Base-by-base conservation (phyloP, 1,140 invertebrate genomes). In the Pseudoatta argentina region DNA sequence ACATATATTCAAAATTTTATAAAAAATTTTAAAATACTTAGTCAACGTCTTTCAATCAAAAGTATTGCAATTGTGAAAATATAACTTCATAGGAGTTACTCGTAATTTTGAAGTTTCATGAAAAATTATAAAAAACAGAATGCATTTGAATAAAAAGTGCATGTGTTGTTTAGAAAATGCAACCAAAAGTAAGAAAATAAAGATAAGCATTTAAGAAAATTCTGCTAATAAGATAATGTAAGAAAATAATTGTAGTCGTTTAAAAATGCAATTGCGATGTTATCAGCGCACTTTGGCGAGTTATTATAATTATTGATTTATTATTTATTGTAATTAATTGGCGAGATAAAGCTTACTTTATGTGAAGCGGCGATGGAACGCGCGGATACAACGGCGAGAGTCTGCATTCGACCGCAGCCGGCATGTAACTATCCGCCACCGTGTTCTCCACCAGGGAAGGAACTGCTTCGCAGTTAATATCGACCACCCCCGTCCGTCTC, bases 371-470 rank as follows among this genome's bases (percentile, higher is more conserved):
- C 8, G 14, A 63, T 82, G 21, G 10, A 63, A 71, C 66, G 69
- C 7, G 39, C 30, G 48, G 39, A 51, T 39, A 8, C 14, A 18
- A 69, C 24, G 53, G 14, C 27, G 24, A 30, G 76, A 55, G 75
- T 71, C 83, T 69, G n/a, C n/a, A 87, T 73, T 72, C 86, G 88
- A 91, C 89, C 81, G 90, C 86, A 78, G 86, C 75, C 90, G 88
- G 89, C 92, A 92, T 91, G 92, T 93, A 93, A 94, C 94, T 94
- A 89, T 89, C 91, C 92, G 90, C 79, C 79, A 44, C 39, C 89
- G 85, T 88, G 53, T 92, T 92, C 93, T 88, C 51, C 63, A 77
- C 14, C 57, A 78, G 88, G 86, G 87, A 90, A 91, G 89, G 91
- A 69, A 69, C 66, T 93, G 91, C 91, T 93, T 93, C 88, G 85